Evolutionary conservation across 2,113 vertebrate genomes (phyloP).

Genomic region (Apeltes quadracus): DNA sequence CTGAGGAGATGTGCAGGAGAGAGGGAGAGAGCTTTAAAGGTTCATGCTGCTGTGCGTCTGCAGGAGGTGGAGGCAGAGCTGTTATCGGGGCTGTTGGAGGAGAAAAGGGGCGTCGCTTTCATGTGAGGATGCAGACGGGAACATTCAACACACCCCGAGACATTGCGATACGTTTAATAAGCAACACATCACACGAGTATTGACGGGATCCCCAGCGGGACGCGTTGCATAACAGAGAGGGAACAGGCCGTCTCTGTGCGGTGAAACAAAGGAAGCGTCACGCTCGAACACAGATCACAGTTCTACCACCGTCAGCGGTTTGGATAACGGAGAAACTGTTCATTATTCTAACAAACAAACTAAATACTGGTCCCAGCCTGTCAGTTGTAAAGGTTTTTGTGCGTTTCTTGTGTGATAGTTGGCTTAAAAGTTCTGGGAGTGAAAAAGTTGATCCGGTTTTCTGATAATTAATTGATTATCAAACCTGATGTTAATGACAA

Average conservation of each 20-base stretch:
- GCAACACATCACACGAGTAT: too few relatives aligned
- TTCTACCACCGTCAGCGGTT: background rate
- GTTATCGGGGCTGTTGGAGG: background rate
- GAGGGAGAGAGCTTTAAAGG: background rate
- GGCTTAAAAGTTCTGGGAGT: background rate
- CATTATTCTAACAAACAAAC: background rate
- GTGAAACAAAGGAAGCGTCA: conserved; percentile 8
- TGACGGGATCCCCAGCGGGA: conserved; percentile 8
- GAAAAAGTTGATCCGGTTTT: background rate
- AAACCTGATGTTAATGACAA: background rate
- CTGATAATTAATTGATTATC: background rate
- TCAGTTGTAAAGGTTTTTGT: background rate
- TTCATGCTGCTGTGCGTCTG: background rate
- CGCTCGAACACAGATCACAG: background rate
- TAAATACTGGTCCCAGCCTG: background rate
- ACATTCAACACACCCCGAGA: background rate
- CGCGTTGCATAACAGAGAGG: background rate
- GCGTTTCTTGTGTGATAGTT: background rate
- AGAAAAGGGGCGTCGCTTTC: background rate
- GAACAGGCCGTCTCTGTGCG: background rate
- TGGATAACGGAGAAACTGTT: background rate
- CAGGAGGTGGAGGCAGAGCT: background rate
- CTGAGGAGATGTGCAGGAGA: conserved; percentile 64
- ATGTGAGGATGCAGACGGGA: background rate
- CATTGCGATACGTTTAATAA: too few relatives aligned